phyloP scores from a whole-genome alignment of 2,113 vertebrate genomes.

The Poeciliopsis retropinna region DNA sequence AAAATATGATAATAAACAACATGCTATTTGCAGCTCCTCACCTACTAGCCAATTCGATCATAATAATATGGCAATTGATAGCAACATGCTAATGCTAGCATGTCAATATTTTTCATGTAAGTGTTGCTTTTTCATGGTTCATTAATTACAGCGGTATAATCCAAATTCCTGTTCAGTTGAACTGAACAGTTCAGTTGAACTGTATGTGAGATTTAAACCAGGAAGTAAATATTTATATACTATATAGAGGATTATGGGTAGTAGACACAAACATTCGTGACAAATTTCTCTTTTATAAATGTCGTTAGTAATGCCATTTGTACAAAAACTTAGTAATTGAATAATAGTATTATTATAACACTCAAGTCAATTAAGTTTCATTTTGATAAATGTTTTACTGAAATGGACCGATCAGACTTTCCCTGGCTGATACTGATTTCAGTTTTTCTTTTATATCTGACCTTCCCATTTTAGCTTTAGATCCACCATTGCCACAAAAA shows the following conservation, averaged over 20 bases:
- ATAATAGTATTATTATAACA: constrained; percentile 1
- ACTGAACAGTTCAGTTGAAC: not conserved
- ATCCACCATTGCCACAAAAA: too few species aligned
- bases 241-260: not conserved
- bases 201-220: not conserved
- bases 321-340: not conserved
- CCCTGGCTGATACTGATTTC: too few species aligned
- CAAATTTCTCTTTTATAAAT: not conserved
- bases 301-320: not conserved
- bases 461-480: too few species aligned
- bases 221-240: not conserved
- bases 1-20: not conserved
- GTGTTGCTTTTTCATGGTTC: not conserved
- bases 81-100: too few species aligned
- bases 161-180: not conserved
- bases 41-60: not conserved
- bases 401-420: too few species aligned
- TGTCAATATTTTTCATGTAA: not conserved
- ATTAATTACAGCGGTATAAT: not conserved
- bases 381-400: too few species aligned
- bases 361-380: not conserved
- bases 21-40: not conserved
- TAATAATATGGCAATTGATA: not conserved
- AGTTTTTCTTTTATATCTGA: too few species aligned
- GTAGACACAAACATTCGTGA: not conserved